phyloP scores from a whole-genome alignment of 2,888 invertebrate species.

The Herminia tarsipennalis region DNA sequence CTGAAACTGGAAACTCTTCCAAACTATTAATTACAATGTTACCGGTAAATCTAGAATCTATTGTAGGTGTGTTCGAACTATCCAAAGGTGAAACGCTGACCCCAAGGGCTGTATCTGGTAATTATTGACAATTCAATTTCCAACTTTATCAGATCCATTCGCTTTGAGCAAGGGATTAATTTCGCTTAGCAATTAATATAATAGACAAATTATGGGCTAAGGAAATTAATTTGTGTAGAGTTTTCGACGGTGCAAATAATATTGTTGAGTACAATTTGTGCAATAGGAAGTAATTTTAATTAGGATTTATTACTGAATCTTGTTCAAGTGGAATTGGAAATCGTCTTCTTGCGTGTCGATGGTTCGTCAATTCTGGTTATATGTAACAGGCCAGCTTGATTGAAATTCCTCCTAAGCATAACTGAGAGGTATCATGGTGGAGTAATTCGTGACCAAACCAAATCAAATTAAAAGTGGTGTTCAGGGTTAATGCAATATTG shows the following conservation, averaged over 20 bases:
- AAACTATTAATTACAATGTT: constrained; percentile 40
- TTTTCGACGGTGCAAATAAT: constrained; percentile 2
- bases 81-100: constrained; percentile 37
- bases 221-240: constrained; percentile 30
- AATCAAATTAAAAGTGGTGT: no score
- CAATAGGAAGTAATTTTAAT: not conserved
- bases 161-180: constrained; percentile 49
- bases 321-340: no score
- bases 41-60: constrained; percentile 36
- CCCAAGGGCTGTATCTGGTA: constrained; percentile 56
- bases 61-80: constrained; percentile 34
- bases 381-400: no score
- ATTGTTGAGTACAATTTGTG: not conserved
- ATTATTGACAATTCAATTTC: constrained; percentile 82
- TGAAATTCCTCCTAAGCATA: no score
- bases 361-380: no score
- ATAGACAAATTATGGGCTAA: constrained; percentile 36
- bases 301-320: not conserved
- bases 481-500: no score
- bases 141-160: constrained; percentile 67
- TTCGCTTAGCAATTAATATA: constrained; percentile 38
- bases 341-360: no score
- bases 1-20: constrained; percentile 21
- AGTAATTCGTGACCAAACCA: no score
- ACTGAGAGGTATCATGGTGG: no score